Evolutionary conservation across 2,113 vertebrate species (phyloP).

Genomic region (Pongo abelii): DNA sequence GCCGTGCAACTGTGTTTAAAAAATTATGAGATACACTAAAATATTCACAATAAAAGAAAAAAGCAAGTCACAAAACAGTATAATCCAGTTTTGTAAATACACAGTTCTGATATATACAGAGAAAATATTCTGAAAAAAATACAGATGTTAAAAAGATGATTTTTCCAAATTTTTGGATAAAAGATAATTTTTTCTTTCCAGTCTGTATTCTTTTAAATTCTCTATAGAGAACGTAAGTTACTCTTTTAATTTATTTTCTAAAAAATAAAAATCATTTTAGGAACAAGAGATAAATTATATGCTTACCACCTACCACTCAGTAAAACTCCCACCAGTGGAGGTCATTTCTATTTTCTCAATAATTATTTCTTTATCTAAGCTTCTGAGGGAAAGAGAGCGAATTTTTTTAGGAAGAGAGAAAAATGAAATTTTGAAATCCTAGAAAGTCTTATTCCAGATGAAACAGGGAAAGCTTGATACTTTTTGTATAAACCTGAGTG

Average conservation of each 20-base stretch:
- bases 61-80: background rate
- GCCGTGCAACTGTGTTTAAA: background rate
- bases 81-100: background rate
- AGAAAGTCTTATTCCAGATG: constrained; percentile 28
- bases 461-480: constrained; percentile 27
- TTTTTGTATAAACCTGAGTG: constrained; percentile 21
- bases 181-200: constrained; percentile 12
- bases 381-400: background rate
- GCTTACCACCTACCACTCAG: background rate
- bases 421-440: background rate
- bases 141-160: background rate
- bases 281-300: background rate
- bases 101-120: background rate
- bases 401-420: constrained; percentile 40
- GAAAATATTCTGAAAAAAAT: background rate
- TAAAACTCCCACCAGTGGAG: background rate
- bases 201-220: background rate
- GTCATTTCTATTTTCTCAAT: background rate
- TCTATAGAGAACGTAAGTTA: background rate
- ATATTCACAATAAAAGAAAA: background rate
- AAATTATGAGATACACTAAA: background rate
- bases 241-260: background rate
- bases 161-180: background rate
- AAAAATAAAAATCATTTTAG: constrained; percentile 27
- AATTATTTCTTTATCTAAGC: background rate